Evolutionary conservation across 1,140 invertebrate species (phyloP), one percentile per base, ranked within the genome.

Genomic region (Helicoverpa zea): DNA sequence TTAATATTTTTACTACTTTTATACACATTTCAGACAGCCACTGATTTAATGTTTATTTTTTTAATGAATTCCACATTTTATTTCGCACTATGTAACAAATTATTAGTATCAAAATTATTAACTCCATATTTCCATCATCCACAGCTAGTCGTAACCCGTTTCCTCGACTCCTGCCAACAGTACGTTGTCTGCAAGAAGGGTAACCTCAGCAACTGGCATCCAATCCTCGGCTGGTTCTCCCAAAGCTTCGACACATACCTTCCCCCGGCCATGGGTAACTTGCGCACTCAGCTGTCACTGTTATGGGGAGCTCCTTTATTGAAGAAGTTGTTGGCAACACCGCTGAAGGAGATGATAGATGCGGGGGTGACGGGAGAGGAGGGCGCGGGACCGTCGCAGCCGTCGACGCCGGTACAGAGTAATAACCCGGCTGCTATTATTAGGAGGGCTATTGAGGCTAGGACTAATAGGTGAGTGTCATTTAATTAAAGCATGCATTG

Each of bases 161-260:
- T 99, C 81, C 91, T 99, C 51, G 97, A 98, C 91, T 97, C 96
- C 68, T 98, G 98, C 91, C 97, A 98, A 85, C 97, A 97, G 85
- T 98, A 98, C 89, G 98, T 98, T 10, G 96, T 97, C 5, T 97
- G 96, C 73, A 98, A 98, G 93, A 97, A 98, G 88, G 98, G 98
- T 18, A 98, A 98, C 90, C 96, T 99, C 47, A 99, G 98, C 54
- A 98, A 99, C 91, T 99, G 99, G 98, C 99, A 99, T 96, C 98
- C 99, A 16, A 97, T 99, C 43, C 95, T 99, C 9, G 99, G 99
- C n/a, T 99, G 99, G 98, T 98, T 99, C 95, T 97, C 98, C 11
- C 98, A 99, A 85, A 96, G 97, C 11, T 97, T 98, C 61, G 98
- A 99, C 91, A 95, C 95, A 9, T 97, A 97, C n/a, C 96, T 98